Evolutionary conservation across 2,888 invertebrate species (phyloP), one percentile per base, ranked within the genome.

Genomic region (Acrocera orbiculus): DNA sequence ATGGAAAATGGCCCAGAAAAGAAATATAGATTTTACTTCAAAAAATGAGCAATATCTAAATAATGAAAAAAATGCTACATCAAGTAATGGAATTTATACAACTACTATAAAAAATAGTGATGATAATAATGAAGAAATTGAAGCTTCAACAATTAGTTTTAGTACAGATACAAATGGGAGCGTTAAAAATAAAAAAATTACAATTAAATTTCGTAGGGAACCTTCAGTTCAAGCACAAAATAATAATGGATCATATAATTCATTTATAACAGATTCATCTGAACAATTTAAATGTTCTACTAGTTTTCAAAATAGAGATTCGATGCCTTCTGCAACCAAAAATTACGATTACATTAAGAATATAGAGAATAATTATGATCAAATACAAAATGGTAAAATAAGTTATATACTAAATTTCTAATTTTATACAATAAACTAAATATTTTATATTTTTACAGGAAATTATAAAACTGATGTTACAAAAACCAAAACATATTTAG

Each of bases 101-200:
- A 16, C 7, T 15, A 8, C 10, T 22, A 22, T 8, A 8, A 22
- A 22, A 9, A 22, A 6, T 2, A 25, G n/a, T 25, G 10, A 25
- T 11, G n/a, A 25, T 10, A 6, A 25, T 11, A 25, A 25, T 6
- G 5, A 6, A 25, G n/a, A 25, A 47, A 54, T 54, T 26, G 55
- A 54, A 42, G 54, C 53, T 2, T 53, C 53, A 2, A 55, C 54
- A 9, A 54, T 58, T 39, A 54, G 53, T 13, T 54, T 56, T 23
- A 53, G 49, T 27, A 51, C 52, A 19, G 52, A 56, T 35, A 48
- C 51, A 9, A 51, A 53, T 36, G 52, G 54, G 27, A 43, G 45
- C 10, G 48, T 45, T 14, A 54, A 56, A 40, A 58, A 54, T 38
- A 56, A 59, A 43, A 54, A 56, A 6, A 54, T 61, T 2, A 61